These are phyloP conservation scores for Diuraphis noxia DNA, from an alignment of 1,140 invertebrate genomes.

Conservation along the genomic window DNA sequence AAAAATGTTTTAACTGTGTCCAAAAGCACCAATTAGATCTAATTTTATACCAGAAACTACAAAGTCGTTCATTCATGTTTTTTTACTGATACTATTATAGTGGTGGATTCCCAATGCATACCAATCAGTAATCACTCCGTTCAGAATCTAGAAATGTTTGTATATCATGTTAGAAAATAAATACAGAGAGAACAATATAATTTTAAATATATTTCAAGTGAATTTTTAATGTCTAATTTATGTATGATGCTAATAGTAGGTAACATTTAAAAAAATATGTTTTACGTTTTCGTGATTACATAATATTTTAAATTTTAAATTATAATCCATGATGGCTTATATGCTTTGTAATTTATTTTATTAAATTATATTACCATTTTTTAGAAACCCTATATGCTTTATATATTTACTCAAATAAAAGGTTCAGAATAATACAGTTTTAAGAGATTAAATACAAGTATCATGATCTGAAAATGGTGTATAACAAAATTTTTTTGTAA, in stretches of 20 bases:
- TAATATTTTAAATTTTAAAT: neutral
- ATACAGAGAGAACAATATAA: neutral
- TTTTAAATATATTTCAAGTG: neutral
- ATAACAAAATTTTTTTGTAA: neutral
- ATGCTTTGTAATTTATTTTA: neutral
- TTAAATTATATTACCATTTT: neutral
- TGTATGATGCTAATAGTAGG: neutral
- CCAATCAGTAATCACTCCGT: too few species aligned
- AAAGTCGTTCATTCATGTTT: neutral
- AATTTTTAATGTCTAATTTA: neutral
- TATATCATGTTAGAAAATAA: neutral
- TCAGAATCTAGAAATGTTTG: neutral
- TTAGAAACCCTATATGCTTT: neutral
- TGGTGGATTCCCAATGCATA: neutral
- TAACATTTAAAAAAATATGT: neutral
- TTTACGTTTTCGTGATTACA: neutral
- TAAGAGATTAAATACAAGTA: neutral
- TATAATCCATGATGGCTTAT: neutral
- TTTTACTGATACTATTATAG: neutral
- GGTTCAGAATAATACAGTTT: neutral
- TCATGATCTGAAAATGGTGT: neutral
- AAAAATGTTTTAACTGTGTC: too few species aligned
- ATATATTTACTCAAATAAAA: too few species aligned
- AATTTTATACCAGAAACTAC: too few species aligned
- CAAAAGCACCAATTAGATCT: too few species aligned